phyloP scores from a whole-genome alignment of 2,797 vertebrate species.

The Arctocebus calabarensis region DNA sequence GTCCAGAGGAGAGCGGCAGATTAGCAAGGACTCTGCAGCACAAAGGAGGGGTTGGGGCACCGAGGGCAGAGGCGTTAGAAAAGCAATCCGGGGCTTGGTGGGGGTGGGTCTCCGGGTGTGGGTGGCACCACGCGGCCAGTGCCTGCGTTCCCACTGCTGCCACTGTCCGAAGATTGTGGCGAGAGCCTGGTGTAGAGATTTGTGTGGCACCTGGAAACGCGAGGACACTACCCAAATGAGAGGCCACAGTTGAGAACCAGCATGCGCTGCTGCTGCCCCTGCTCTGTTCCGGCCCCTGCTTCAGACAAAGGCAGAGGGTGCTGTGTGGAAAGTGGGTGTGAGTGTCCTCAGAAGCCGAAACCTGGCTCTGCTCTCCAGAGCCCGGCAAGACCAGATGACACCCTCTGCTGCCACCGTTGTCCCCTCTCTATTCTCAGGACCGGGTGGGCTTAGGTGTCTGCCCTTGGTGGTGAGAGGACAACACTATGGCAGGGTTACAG shows the following conservation, averaged over 20 bases:
- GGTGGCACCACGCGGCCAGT: no score
- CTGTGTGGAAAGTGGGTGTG: no score
- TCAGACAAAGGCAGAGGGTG: not conserved
- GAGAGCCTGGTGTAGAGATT: not conserved
- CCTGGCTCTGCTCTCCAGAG: no score
- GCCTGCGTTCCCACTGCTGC: no score
- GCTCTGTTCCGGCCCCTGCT: not conserved
- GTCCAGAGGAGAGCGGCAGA: not conserved
- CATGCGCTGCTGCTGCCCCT: not conserved
- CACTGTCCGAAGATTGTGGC: no score
- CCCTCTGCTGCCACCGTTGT: not conserved
- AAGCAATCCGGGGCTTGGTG: no score
- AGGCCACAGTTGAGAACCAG: not conserved
- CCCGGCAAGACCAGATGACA: not conserved
- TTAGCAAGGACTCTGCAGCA: not conserved
- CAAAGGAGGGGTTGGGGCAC: not conserved
- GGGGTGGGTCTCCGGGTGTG: no score
- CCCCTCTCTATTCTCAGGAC: not conserved
- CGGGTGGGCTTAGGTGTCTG: not conserved
- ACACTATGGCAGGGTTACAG: not conserved
- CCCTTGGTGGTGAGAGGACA: rapidly evolving
- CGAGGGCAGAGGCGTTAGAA: not conserved
- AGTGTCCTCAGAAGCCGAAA: not conserved
- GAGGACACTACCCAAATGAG: not conserved
- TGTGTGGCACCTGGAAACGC: not conserved